Percentiles rank a stretch among this genome's conserved stretches.
Evolutionary conservation across 2,113 vertebrate species (phyloP).

Genomic region (Aramus guarauna): DNA sequence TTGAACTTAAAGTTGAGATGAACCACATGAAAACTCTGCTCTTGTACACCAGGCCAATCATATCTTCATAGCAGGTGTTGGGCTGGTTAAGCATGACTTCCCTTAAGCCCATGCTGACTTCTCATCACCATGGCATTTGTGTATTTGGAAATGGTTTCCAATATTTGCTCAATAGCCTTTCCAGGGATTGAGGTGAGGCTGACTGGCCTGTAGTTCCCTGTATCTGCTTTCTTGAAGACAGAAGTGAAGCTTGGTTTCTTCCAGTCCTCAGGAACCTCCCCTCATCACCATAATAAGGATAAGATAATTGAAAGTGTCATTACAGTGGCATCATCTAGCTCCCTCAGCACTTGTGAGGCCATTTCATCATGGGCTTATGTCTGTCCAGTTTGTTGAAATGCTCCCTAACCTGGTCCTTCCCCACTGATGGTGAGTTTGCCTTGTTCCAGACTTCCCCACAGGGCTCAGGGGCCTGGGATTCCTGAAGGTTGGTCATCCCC

Average conservation of each 20-base stretch:
- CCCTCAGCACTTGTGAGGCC: background rate
- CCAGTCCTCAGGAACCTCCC: background rate
- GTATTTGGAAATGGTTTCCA: background rate
- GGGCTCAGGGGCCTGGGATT: background rate
- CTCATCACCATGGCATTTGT: background rate
- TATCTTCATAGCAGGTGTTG: background rate
- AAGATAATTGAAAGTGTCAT: background rate
- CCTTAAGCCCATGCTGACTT: background rate
- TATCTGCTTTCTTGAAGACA: background rate
- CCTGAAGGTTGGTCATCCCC: background rate
- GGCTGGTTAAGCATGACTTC: background rate
- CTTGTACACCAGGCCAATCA: background rate
- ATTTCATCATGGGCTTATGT: background rate
- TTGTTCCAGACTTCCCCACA: background rate
- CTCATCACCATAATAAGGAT: background rate
- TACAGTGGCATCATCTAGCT: background rate
- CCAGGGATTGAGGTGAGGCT: background rate
- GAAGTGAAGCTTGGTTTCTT: background rate
- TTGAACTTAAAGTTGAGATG: background rate
- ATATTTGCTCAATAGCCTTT: background rate
- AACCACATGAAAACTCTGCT: background rate
- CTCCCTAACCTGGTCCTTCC: background rate
- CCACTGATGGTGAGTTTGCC: background rate
- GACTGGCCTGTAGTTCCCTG: background rate
- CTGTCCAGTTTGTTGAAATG: background rate